Conservation (phyloP, 2,797 vertebrate genomes). For the Linurgus olivaceus region DNA sequence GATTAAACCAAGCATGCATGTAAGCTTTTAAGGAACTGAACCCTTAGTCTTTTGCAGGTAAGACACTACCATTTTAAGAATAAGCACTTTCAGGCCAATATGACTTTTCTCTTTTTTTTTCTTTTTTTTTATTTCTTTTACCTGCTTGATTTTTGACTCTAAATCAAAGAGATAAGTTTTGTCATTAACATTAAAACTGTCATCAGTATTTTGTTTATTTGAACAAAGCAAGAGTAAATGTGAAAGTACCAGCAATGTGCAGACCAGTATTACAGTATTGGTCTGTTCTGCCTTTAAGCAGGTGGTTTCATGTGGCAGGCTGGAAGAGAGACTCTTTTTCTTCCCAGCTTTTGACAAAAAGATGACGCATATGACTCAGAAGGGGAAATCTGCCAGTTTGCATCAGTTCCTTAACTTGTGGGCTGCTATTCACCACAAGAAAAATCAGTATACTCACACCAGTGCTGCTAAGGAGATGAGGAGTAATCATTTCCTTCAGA, state of each 20-base stretch:
- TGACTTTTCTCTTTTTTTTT: neutral
- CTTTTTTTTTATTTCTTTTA: neutral
- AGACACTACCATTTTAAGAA: neutral
- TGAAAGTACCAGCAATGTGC: neutral
- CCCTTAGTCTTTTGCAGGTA: neutral
- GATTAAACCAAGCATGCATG: neutral
- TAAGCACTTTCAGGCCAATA: neutral
- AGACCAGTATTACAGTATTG: neutral
- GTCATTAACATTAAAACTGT: neutral
- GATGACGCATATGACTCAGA: conserved; percentile 68
- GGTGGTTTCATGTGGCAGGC: conserved; percentile 64
- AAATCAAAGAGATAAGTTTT: neutral
- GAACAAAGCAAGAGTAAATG: neutral
- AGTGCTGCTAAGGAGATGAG: conserved; percentile 35
- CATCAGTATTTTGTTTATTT: conserved; percentile 22
- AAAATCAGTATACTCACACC: conserved; percentile 39
- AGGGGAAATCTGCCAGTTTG: conserved; percentile 70
- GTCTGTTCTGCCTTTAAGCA: conserved; percentile 61
- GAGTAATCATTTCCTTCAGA: conserved; percentile 22
- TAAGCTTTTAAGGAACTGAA: neutral
- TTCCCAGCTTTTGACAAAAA: conserved; percentile 67
- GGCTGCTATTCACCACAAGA: conserved; percentile 59
- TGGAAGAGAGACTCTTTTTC: conserved; percentile 52
- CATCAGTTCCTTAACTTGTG: conserved; percentile 69
- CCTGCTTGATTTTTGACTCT: neutral